Evolutionary conservation across 2,888 invertebrate genomes (phyloP).

Genomic region (Glyphotaelius pellucidus): DNA sequence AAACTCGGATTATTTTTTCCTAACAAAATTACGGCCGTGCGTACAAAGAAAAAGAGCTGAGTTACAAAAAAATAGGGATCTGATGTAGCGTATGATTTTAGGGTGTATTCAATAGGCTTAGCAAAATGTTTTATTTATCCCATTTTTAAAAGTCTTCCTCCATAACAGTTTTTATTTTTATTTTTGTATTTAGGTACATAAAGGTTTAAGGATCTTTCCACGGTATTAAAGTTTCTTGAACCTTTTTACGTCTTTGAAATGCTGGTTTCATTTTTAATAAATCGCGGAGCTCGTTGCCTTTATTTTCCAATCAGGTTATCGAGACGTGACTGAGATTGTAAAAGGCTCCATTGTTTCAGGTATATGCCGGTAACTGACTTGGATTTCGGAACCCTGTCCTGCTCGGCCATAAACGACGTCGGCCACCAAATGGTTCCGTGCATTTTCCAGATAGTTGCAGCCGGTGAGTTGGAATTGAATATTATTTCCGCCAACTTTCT

Average conservation of each 20-base stretch:
- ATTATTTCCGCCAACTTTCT: neutral
- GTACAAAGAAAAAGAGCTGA: neutral
- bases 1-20: neutral
- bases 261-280: constrained; percentile 29
- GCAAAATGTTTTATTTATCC: neutral
- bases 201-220: neutral
- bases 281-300: constrained; percentile 25
- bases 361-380: constrained; percentile 82
- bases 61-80: neutral
- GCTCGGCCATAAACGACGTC: constrained; percentile 91
- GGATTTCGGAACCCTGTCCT: constrained; percentile 93
- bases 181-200: neutral
- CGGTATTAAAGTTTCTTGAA: neutral
- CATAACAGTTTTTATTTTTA: neutral
- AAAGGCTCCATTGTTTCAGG: constrained; percentile 67
- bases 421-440: constrained; percentile 90
- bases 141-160: neutral
- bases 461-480: constrained; percentile 79
- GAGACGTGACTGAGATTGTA: neutral
- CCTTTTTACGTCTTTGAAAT: constrained; percentile 7
- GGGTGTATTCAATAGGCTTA: neutral
- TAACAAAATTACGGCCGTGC: neutral
- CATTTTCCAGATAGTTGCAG: constrained; percentile 92
- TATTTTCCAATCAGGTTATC: constrained; percentile 40
- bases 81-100: neutral